Evolutionary conservation across 2,797 vertebrate species (phyloP).

Genomic region (Lagodon rhomboides): DNA sequence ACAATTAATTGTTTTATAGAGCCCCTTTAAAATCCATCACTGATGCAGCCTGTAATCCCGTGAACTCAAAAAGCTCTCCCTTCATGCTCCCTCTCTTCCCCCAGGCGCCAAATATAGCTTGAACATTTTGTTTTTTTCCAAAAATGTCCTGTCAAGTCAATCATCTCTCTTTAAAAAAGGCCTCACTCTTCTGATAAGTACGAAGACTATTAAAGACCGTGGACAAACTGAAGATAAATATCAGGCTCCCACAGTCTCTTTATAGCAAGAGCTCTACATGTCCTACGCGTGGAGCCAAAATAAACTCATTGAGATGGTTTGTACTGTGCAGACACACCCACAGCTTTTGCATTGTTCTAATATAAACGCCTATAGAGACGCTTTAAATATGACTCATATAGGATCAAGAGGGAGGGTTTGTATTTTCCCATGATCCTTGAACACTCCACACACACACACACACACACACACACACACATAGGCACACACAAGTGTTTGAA

Average conservation of each 20-base stretch:
- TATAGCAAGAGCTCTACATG: neutral
- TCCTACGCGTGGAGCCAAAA: neutral
- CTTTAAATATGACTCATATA: constrained; percentile 32
- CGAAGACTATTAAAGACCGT: neutral
- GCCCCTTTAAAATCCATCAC: too few species aligned
- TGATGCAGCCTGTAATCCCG: neutral
- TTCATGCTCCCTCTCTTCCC: neutral
- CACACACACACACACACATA: constrained; percentile 1
- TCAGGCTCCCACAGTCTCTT: neutral
- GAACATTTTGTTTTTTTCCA: neutral
- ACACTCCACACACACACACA: neutral
- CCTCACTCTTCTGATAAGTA: neutral
- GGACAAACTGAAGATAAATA: neutral
- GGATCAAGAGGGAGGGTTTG: constrained; percentile 31
- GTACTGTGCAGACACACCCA: constrained; percentile 11
- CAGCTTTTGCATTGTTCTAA: constrained; percentile 13
- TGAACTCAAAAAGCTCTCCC: neutral
- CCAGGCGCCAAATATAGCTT: neutral
- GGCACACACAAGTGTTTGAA: constrained; percentile 37
- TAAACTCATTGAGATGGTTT: constrained; percentile 13
- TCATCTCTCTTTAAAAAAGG: neutral
- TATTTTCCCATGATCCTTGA: constrained; percentile 49
- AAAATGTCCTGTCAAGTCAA: neutral
- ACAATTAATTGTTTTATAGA: too few species aligned
- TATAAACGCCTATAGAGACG: constrained; percentile 4